Base-by-base conservation (phyloP, 2,797 vertebrate genomes). In the Pteropus rufus region DNA sequence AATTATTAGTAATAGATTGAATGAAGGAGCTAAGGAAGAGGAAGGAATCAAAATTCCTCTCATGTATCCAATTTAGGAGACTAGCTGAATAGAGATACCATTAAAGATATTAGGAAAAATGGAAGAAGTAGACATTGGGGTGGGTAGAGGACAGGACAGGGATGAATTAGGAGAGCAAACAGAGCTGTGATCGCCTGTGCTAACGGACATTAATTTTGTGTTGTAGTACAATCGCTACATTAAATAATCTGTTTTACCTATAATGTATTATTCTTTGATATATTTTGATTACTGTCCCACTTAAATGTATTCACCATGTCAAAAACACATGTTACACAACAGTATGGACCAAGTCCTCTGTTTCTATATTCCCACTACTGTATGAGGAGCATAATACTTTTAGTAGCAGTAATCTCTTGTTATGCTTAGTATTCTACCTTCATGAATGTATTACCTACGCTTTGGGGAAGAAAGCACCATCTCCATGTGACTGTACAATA, bases 281-380 rank as follows among this genome's bases (percentile, higher is more conserved):
- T 85, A 46, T 92, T 96, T 95, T 92, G 26, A 92, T 89, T 82
- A 94, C 81, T 52, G n/a, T 60, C 52, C 67, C 52, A 79, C 7
- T 76, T 96, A 80, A 93, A 83, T 69, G 34, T 79, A 94, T 91
- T 95, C 62, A 75, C 64, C 14, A 49, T 73, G 36, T 83, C 58
- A 95, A 62, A 46, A 73, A 69, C 2, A 84, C 24, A 52, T 54
- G 7, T 88, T 95, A 80, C 83, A 56, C 93, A 93, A 56, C 14
- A 87, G 24, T 79, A 79, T 79, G 23, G 54, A 95, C 65, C 23
- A 73, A 41, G 31, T 93, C 29, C 84, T 23, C 21, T 89, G 34
- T 89, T 93, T 93, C 65, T 93, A 81, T 64, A 91, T 88, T 88
- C 23, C 29, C n/a, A 80, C 26, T 31, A 82, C 54, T 83, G 31